Conservation (phyloP, 2,888 invertebrate species). For the Leucoma salicis region DNA sequence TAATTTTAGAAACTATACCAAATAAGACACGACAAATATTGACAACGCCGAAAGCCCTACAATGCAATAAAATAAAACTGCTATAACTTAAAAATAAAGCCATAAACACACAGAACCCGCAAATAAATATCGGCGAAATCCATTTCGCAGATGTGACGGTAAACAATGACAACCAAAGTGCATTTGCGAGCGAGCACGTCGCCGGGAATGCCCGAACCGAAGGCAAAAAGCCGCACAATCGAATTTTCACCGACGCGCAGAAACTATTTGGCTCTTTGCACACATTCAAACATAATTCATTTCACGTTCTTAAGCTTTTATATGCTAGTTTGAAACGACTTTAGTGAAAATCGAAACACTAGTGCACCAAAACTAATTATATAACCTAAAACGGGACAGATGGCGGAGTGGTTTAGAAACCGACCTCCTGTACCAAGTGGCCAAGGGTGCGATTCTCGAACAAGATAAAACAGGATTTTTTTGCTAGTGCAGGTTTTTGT, state of each 20-base stretch:
- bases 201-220: conserved; percentile 28
- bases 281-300: conserved; percentile 1
- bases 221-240: conserved; percentile 42
- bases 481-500: no score
- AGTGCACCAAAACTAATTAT: no score
- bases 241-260: conserved; percentile 43
- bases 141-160: conserved; percentile 36
- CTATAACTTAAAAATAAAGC: conserved; percentile 15
- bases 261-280: conserved; percentile 36
- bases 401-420: no score
- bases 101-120: conserved; percentile 29
- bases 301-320: neutral
- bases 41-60: neutral
- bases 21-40: neutral
- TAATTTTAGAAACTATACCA: neutral
- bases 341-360: no score
- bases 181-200: conserved; percentile 41
- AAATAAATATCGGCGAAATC: conserved; percentile 27
- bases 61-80: conserved; percentile 1
- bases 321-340: neutral
- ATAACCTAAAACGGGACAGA: no score
- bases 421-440: no score
- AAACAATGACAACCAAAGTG: conserved; percentile 48
- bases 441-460: no score
- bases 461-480: no score